Evolutionary conservation across 2,888 invertebrate genomes (phyloP).

Genomic region (Dyspetes luteomarginatus): DNA sequence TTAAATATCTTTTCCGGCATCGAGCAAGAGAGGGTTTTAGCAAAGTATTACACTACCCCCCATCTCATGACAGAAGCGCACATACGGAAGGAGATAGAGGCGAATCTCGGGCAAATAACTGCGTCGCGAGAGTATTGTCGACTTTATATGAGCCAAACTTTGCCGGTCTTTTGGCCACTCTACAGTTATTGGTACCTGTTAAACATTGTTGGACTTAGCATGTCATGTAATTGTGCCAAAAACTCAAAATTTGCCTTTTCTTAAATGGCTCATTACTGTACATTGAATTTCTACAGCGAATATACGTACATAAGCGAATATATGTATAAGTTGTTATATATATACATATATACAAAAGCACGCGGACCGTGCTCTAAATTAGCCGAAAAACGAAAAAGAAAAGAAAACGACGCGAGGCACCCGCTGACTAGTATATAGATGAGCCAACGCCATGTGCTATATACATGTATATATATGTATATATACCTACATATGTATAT

Average conservation of each 20-base stretch:
- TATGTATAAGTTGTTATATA: not conserved
- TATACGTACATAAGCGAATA: too few relatives aligned
- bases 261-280: conserved; percentile 22
- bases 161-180: not conserved
- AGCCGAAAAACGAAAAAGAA: conserved; percentile 47
- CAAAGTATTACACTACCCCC: conserved; percentile 36
- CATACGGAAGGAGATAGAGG: conserved; percentile 51
- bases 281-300: not conserved
- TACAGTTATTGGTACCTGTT: conserved; percentile 1
- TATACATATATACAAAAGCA: not conserved
- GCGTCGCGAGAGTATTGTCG: conserved; percentile 50
- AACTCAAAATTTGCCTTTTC: not conserved
- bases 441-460: not conserved
- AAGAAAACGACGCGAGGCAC: not conserved
- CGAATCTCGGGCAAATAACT: conserved; percentile 44
- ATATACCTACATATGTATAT: conserved; percentile 21
- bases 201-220: not conserved
- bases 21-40: conserved; percentile 19
- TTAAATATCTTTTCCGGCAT: conserved; percentile 62
- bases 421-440: conserved; percentile 12
- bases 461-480: not conserved
- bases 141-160: not conserved
- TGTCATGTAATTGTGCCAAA: conserved; percentile 15
- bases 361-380: conserved; percentile 36
- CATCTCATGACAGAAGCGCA: conserved; percentile 5